These are phyloP conservation scores for Spinus pinus DNA, from an alignment of 2,797 vertebrate genomes.

Conservation along the genomic window DNA sequence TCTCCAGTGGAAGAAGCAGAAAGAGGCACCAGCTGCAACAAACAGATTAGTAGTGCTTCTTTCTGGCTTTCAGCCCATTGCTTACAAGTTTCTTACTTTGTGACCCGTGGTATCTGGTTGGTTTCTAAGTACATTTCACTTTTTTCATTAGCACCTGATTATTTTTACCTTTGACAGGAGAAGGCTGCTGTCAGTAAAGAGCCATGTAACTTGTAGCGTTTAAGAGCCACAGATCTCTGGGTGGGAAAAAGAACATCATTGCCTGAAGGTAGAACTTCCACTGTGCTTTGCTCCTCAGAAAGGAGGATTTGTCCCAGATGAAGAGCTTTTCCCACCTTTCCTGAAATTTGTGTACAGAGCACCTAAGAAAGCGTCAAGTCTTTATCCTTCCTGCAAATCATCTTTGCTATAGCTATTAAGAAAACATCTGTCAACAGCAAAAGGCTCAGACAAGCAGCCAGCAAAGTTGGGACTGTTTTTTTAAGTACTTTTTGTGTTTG, in stretches of 20 bases:
- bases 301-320: not conserved
- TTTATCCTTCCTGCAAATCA: not conserved
- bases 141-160: not conserved
- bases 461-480: constrained; percentile 19
- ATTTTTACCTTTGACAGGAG: not conserved
- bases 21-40: not conserved
- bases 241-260: not conserved
- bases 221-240: not conserved
- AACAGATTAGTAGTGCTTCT: not conserved
- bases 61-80: not conserved
- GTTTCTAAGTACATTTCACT: not conserved
- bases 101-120: not conserved
- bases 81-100: not conserved
- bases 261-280: not conserved
- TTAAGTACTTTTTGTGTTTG: constrained; percentile 30
- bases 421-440: constrained; percentile 25
- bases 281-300: not conserved
- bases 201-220: not conserved
- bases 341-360: not conserved
- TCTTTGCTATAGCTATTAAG: not conserved
- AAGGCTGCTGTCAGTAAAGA: not conserved
- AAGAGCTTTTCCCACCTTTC: not conserved
- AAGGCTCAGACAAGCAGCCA: constrained; percentile 30
- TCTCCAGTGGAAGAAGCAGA: not conserved
- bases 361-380: not conserved